Evolutionary conservation across 1,140 invertebrate genomes (phyloP).

Genomic region (Thaumatotibia leucotreta): DNA sequence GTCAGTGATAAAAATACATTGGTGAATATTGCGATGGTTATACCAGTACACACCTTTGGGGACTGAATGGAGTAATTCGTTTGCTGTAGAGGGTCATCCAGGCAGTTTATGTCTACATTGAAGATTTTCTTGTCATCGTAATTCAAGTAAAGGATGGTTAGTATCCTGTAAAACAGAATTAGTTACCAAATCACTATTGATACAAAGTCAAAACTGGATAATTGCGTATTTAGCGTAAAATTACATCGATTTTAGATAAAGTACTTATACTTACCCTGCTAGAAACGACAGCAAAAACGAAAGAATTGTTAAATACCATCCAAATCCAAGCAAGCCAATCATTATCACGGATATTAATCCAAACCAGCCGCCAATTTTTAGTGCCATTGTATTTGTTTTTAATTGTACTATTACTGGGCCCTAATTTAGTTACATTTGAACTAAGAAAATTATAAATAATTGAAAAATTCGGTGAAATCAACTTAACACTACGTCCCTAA

Average conservation of each 20-base stretch:
- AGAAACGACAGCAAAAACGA: constrained; percentile 57
- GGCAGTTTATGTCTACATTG: constrained; percentile 48
- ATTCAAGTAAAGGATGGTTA: constrained; percentile 56
- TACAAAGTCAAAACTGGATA: background rate
- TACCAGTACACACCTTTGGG: constrained; percentile 41
- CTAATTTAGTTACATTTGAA: background rate
- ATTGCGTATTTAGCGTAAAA: background rate
- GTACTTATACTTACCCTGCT: constrained; percentile 47
- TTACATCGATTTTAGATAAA: background rate
- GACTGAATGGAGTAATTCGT: constrained; percentile 57
- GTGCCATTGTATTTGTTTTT: constrained; percentile 30
- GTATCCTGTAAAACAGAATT: constrained; percentile 29
- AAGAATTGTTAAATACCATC: constrained; percentile 55
- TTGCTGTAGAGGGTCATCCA: constrained; percentile 64
- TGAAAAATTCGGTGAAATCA: constrained; percentile 1
- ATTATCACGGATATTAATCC: constrained; percentile 57
- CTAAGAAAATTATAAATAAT: background rate
- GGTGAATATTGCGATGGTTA: no score
- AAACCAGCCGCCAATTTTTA: constrained; percentile 54
- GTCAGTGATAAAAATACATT: no score
- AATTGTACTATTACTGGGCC: constrained; percentile 1
- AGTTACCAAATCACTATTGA: background rate
- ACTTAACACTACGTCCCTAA: constrained; percentile 4
- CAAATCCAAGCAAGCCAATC: constrained; percentile 59
- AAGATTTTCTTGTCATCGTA: constrained; percentile 64